Base-by-base conservation (phyloP, 2,888 invertebrate species). In the Tachina fera region DNA sequence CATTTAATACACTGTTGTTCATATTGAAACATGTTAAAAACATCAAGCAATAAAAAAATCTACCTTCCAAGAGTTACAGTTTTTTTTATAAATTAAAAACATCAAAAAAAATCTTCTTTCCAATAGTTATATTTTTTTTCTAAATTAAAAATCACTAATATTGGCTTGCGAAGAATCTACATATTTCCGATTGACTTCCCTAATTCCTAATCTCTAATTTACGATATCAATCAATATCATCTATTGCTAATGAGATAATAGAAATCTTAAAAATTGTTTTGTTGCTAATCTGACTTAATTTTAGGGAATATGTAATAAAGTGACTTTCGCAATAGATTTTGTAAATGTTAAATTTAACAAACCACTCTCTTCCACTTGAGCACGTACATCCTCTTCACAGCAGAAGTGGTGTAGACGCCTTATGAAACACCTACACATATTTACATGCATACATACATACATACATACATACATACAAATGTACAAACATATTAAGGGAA, bases 371-470 rank as follows among this genome's bases (percentile, higher is more conserved):
- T 43, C 22, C 83, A 61, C 86, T 86, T 86, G 47, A 86, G 75
- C 86, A 86, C 86, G 86, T 80, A 86, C 76, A 72, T 56, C 75
- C 68, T 74, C 72, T 79, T 79, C 47, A 67, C 6, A 61, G 45
- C 11, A 70, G 61, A 79, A 76, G 79, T 67, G 76, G 60, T 47
- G 60, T 67, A 83, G 83, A 83, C 79, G 83, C 75, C 79, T 67
- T 71, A 13, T 72, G 61, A 82, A 68, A 77, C 67, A 72, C 84
- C 67, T 39, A 63, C 77, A 63, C 77, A 74, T 16, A 47, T 49
- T 58, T 68, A 10, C 51, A 43, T 51, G 51, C 19, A 19, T 49
- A 53, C 67, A 67, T 47, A 47, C 65, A 16, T 39, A 11, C 0
- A 14, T n/a, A n/a, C n/a, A n/a, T 51, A 53, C 31, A 22, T 61